These are phyloP conservation scores for Cavia aperea DNA, from an alignment of 2,113 vertebrate species.

Conservation along the genomic window DNA sequence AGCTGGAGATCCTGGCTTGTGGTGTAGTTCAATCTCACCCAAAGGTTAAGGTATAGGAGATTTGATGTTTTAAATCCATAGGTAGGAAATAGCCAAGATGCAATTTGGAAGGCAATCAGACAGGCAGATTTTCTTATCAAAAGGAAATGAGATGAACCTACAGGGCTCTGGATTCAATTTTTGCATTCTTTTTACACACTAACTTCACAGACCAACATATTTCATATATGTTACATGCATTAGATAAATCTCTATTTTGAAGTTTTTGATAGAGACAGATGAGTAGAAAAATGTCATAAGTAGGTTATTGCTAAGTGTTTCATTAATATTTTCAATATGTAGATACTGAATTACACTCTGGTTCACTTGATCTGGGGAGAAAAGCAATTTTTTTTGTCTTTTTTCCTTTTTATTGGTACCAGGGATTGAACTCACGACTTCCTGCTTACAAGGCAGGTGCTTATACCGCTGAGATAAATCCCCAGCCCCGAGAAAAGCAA, in stretches of 20 bases:
- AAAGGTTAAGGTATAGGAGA: neutral
- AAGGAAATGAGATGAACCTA: neutral
- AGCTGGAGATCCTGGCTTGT: neutral
- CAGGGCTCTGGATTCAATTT: neutral
- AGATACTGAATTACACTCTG: slow-evolving; percentile 2
- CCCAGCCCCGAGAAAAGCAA: neutral
- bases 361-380: neutral
- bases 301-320: neutral
- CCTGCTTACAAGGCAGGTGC: too few species aligned
- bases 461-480: too few species aligned
- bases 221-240: neutral
- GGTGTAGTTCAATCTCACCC: neutral
- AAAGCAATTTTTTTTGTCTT: neutral
- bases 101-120: neutral
- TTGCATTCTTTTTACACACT: neutral
- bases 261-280: neutral
- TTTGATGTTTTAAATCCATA: neutral
- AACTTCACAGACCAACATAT: neutral
- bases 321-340: slow-evolving; percentile 13
- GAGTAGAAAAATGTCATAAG: neutral
- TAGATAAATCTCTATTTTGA: neutral
- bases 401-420: too few species aligned
- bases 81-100: neutral
- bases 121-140: neutral
- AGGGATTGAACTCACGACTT: too few species aligned